Percentiles rank a stretch among this genome's conserved stretches.
phyloP scores from a whole-genome alignment of 2,797 vertebrate genomes.

The Thaleichthys pacificus region DNA sequence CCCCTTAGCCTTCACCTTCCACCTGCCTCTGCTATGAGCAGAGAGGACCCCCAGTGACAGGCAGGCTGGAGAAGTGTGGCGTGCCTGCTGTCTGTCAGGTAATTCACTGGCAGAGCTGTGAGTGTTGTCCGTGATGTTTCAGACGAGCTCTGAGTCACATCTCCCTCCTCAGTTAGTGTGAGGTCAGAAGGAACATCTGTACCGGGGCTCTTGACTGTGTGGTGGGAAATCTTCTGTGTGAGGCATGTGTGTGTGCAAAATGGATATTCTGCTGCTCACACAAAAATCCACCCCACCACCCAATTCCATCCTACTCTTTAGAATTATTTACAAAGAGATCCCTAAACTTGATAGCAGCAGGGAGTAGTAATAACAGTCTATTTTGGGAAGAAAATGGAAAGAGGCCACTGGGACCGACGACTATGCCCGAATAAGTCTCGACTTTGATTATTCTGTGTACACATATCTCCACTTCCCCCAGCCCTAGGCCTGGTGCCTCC shows the following conservation, averaged over 20 bases:
- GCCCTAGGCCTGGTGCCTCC: background rate
- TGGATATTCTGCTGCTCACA: background rate
- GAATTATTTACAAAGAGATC: conserved; percentile 12
- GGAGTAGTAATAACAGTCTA: conserved; percentile 23
- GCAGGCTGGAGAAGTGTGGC: background rate
- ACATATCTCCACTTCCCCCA: background rate
- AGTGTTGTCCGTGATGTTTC: background rate
- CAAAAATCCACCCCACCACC: background rate
- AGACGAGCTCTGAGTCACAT: background rate
- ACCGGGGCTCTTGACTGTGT: background rate
- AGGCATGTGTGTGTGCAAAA: background rate
- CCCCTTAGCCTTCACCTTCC: background rate
- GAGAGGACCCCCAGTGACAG: background rate
- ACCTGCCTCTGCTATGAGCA: background rate
- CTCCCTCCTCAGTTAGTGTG: background rate
- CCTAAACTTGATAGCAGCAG: conserved; percentile 3
- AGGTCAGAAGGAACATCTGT: background rate
- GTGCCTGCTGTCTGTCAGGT: background rate
- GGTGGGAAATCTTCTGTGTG: background rate
- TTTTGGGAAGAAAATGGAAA: conserved; percentile 24
- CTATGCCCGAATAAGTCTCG: conserved; percentile 19
- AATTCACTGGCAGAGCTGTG: background rate
- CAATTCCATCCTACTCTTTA: background rate
- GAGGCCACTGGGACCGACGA: conserved; percentile 10
- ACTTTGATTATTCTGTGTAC: conserved; percentile 25